A percentile compares a stretch with the other conserved stretches of the same genome.
These are phyloP conservation scores for Parambassis ranga DNA, from an alignment of 2,797 vertebrate genomes.

Conservation along the genomic window DNA sequence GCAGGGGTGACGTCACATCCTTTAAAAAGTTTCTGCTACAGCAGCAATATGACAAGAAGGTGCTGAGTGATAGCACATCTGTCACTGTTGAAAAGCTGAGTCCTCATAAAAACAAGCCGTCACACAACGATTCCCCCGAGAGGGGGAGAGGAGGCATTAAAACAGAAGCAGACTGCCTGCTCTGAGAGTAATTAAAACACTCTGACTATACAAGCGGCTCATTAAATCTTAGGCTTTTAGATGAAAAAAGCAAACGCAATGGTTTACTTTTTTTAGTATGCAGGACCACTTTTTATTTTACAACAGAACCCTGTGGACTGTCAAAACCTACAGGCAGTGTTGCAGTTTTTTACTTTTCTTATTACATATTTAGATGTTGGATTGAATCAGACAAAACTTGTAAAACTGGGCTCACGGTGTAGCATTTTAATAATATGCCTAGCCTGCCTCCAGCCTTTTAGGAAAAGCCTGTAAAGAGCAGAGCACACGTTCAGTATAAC, in stretches of 20 bases:
- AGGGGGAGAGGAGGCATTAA: constrained; percentile 8
- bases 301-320: background rate
- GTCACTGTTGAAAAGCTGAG: constrained; percentile 30
- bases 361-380: constrained; percentile 31
- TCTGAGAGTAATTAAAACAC: constrained; percentile 20
- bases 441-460: constrained; percentile 42
- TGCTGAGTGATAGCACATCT: constrained; percentile 52
- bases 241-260: background rate
- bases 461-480: constrained; percentile 39
- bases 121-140: constrained; percentile 10
- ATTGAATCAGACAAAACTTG: constrained; percentile 43
- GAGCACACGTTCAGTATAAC: constrained; percentile 13
- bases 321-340: constrained; percentile 9
- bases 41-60: constrained; percentile 29
- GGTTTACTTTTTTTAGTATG: too few relatives aligned
- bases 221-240: background rate
- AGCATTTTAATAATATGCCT: constrained; percentile 54
- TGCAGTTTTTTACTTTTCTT: constrained; percentile 3
- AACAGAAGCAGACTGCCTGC: constrained; percentile 10
- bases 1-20: constrained; percentile 60
- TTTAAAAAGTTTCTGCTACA: constrained; percentile 31
- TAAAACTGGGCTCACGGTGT: constrained; percentile 49
- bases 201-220: background rate
- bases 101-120: constrained; percentile 16
- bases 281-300: too few relatives aligned